These are phyloP conservation scores for Coregonus sp. DNA, from an alignment of 2,797 vertebrate genomes.

Conservation along the genomic window DNA sequence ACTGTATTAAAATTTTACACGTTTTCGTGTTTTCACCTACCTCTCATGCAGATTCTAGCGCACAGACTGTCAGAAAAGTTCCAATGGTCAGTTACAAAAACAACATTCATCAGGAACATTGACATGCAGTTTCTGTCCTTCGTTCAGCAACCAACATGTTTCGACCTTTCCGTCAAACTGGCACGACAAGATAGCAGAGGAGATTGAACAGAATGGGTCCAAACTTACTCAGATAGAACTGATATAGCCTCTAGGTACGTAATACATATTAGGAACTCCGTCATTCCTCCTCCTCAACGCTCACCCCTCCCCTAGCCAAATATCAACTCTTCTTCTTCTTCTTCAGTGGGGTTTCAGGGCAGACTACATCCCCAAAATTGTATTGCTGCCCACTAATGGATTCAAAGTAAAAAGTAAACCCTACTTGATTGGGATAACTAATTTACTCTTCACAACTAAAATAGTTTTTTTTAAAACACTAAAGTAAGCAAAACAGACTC, in stretches of 20 bases:
- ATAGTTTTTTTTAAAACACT: too few species aligned
- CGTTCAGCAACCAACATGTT: neutral
- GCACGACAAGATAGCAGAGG: neutral
- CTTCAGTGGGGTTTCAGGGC: too few species aligned
- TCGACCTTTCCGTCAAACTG: neutral
- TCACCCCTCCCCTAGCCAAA: too few species aligned
- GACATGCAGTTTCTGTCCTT: neutral
- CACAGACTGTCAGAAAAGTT: neutral
- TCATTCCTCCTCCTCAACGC: too few species aligned
- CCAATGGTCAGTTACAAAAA: constrained; percentile 1
- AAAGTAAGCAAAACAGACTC: too few species aligned
- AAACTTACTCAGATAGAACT: neutral
- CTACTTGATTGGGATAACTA: too few species aligned
- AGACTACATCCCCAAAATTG: too few species aligned
- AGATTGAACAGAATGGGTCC: neutral
- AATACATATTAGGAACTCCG: too few species aligned
- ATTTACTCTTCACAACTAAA: too few species aligned
- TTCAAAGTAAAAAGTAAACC: too few species aligned
- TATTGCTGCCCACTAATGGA: too few species aligned
- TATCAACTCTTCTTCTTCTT: too few species aligned
- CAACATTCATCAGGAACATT: neutral
- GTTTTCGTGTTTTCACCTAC: neutral
- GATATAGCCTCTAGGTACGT: neutral
- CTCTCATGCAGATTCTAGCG: neutral
- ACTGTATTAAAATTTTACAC: neutral